Conservation (phyloP, 1,140 invertebrate species). For the Araneus ventricosus region DNA sequence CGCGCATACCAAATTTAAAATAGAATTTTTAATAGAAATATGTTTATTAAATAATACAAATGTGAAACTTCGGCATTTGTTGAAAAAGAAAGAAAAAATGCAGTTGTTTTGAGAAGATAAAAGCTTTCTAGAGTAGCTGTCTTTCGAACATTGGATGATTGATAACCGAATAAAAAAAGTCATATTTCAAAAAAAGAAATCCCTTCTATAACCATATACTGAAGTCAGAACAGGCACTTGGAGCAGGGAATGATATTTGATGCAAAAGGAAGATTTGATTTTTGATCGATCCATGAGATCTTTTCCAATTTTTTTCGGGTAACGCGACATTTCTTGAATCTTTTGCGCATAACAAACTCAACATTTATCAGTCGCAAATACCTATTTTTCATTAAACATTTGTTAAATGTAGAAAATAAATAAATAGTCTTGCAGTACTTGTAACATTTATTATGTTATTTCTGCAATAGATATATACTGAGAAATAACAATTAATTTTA, state of each 20-base stretch:
- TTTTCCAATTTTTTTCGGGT: background rate
- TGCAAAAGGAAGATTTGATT: background rate
- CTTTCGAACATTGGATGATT: conserved; percentile 63
- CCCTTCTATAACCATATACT: conserved; percentile 48
- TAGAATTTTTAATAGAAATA: background rate
- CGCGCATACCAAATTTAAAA: background rate
- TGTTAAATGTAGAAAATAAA: no score
- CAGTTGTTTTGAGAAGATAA: conserved; percentile 61
- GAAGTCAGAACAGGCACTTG: background rate
- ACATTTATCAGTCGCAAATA: no score
- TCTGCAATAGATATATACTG: no score
- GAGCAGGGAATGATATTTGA: conserved; percentile 26
- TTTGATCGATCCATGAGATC: background rate
- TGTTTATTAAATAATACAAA: background rate
- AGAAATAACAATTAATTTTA: no score
- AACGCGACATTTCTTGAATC: background rate
- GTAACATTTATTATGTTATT: no score
- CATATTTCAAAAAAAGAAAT: background rate
- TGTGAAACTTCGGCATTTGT: background rate
- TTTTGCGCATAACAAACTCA: no score
- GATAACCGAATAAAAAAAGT: conserved; percentile 68
- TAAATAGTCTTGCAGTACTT: no score
- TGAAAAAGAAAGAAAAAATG: background rate
- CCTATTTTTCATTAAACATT: no score
- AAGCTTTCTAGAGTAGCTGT: conserved; percentile 72